phyloP scores from a whole-genome alignment of 2,888 invertebrate genomes.

The Athetis lepigone region DNA sequence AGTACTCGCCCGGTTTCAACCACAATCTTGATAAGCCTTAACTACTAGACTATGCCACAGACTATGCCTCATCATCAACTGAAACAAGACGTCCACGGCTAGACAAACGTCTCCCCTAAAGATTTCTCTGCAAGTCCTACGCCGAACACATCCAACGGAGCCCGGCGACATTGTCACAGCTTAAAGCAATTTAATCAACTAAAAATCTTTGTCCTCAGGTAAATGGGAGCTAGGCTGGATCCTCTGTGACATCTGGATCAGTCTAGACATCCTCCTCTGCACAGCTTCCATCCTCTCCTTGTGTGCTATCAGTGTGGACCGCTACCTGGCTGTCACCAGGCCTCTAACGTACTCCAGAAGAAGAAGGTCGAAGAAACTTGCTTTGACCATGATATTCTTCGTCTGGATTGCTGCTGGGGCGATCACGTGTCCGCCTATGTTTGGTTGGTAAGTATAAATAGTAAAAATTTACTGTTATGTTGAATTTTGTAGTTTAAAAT shows the following conservation, averaged over 20 bases:
- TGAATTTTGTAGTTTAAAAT: neutral
- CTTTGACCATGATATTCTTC: constrained; percentile 95
- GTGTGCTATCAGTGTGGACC: constrained; percentile 97
- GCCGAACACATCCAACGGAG: too few relatives aligned
- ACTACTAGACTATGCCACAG: too few relatives aligned
- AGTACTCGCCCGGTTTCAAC: too few relatives aligned
- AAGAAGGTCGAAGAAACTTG: constrained; percentile 95
- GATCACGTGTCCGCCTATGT: constrained; percentile 98
- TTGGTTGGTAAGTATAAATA: constrained; percentile 96
- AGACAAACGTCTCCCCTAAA: too few relatives aligned
- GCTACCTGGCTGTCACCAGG: constrained; percentile 98
- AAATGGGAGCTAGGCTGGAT: constrained; percentile 97
- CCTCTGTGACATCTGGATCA: constrained; percentile 97
- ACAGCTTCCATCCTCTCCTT: constrained; percentile 98
- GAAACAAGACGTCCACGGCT: too few relatives aligned
- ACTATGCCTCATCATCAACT: too few relatives aligned
- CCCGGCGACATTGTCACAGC: too few relatives aligned
- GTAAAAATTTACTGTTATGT: neutral
- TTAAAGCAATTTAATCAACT: neutral
- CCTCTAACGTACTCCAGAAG: constrained; percentile 97
- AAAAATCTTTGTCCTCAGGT: constrained; percentile 82
- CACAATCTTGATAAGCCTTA: too few relatives aligned
- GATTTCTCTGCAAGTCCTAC: too few relatives aligned
- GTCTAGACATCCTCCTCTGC: constrained; percentile 97
- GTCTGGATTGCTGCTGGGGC: constrained; percentile 97